These are phyloP conservation scores for Threskiornis aethiopicus DNA, from an alignment of 2,797 vertebrate species.

Conservation along the genomic window DNA sequence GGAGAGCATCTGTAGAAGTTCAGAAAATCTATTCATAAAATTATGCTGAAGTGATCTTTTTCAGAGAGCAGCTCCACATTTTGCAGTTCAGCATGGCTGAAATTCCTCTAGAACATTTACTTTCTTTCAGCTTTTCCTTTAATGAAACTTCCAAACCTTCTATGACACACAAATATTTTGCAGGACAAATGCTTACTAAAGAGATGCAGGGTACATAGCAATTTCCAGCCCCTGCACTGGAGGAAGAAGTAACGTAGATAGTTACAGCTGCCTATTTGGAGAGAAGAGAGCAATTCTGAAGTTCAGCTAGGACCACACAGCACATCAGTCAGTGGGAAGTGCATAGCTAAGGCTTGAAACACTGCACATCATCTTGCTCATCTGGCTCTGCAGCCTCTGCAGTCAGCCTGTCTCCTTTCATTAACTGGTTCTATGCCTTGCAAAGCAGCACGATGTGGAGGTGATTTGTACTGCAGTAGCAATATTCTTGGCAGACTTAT, in stretches of 20 bases:
- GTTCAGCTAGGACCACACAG: neutral
- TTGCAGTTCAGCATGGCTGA: neutral
- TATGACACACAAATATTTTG: neutral
- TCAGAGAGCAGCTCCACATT: neutral
- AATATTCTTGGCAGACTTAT: slow-evolving; percentile 2
- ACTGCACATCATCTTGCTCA: neutral
- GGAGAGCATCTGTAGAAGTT: neutral
- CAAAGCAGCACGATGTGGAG: neutral
- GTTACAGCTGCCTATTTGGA: neutral
- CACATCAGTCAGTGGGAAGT: neutral
- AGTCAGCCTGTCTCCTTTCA: neutral
- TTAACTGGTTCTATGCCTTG: neutral
- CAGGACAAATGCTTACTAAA: neutral
- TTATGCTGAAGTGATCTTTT: neutral
- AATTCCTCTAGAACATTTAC: neutral
- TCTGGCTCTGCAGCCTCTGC: neutral
- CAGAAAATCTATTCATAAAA: neutral
- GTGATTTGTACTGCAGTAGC: neutral
- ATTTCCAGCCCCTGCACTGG: neutral
- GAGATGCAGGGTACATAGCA: neutral
- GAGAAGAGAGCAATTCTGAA: neutral
- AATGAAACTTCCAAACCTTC: neutral
- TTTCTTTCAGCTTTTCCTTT: neutral
- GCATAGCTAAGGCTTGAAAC: neutral
- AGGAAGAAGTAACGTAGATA: neutral